phyloP scores from a whole-genome alignment of 2,888 invertebrate species.

The Lasioglossum lativentre region DNA sequence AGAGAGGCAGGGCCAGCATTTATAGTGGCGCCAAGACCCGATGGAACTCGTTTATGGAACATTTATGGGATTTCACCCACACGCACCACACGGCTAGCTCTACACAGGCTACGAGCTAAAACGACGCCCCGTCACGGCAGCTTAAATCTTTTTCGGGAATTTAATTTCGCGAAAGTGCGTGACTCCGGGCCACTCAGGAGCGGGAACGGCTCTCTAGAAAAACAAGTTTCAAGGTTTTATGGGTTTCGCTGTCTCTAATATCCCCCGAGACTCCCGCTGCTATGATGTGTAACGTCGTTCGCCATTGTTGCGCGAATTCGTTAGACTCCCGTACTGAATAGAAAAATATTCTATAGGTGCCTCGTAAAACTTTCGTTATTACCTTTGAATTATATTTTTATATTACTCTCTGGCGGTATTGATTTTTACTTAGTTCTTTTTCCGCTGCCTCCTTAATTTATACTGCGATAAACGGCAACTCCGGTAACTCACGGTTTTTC shows the following conservation, averaged over 20 bases:
- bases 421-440: background rate
- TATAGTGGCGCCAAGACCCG: conserved; percentile 32
- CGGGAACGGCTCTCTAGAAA: background rate
- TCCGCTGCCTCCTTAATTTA: background rate
- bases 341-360: background rate
- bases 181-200: background rate
- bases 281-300: background rate
- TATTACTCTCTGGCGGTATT: background rate
- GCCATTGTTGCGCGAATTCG: background rate
- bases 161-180: conserved; percentile 34
- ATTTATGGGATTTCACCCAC: conserved; percentile 40
- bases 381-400: background rate
- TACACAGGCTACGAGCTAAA: conserved; percentile 22
- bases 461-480: background rate
- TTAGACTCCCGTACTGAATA: background rate
- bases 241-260: background rate
- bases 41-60: conserved; percentile 48
- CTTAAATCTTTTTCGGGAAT: conserved; percentile 36
- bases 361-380: background rate
- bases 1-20: conserved; percentile 15
- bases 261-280: background rate
- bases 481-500: background rate
- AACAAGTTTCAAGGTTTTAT: conserved; percentile 35
- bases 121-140: conserved; percentile 17
- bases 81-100: conserved; percentile 19